Conservation (phyloP, 2,888 invertebrate species). For the Smittia sp. region DNA sequence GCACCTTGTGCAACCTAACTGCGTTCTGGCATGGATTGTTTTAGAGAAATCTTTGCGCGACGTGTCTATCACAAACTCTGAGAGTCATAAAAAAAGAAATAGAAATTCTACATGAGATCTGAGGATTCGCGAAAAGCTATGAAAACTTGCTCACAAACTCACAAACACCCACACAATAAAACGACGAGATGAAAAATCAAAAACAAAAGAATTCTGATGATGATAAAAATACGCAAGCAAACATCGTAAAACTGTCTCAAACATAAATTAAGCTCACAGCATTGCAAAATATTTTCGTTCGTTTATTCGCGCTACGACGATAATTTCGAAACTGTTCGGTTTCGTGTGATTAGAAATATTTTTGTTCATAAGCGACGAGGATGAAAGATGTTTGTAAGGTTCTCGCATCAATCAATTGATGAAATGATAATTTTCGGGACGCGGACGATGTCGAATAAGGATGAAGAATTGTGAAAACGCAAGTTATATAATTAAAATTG, state of each 20-base stretch:
- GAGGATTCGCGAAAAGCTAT: no score
- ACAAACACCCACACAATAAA: not conserved
- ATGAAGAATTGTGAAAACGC: constrained; percentile 3
- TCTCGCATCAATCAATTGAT: not conserved
- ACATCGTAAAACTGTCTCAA: constrained; percentile 39
- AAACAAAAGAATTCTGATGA: not conserved
- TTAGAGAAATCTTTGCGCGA: no score
- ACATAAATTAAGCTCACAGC: constrained; percentile 26
- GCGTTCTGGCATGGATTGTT: no score
- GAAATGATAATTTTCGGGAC: not conserved
- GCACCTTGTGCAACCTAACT: no score
- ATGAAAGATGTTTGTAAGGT: not conserved
- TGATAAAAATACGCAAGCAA: constrained; percentile 4
- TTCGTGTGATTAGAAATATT: not conserved
- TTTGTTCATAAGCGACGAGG: not conserved
- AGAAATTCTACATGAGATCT: no score
- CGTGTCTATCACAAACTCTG: no score
- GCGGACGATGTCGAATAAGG: not conserved
- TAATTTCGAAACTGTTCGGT: not conserved
- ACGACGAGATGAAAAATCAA: not conserved
- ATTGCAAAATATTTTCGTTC: not conserved
- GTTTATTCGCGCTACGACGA: not conserved
- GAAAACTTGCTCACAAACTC: no score
- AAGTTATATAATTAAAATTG: constrained; percentile 30
- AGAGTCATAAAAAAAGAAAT: no score